Evolutionary conservation across 1,140 invertebrate genomes (phyloP).

Genomic region (Leptinotarsa defecta): DNA sequence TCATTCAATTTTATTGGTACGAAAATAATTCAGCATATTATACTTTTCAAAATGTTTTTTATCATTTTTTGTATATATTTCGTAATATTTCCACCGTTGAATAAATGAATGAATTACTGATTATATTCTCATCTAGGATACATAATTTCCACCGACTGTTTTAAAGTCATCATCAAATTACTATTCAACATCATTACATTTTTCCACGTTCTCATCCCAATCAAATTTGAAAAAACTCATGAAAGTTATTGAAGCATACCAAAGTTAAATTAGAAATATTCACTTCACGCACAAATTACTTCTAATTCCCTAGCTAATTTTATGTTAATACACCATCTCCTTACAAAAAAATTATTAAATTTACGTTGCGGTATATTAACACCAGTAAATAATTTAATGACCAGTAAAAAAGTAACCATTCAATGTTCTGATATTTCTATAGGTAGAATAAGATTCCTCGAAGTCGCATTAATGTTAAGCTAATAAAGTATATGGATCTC

Average conservation of each 20-base stretch:
- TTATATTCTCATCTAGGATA: no score
- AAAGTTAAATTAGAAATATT: conserved; percentile 1
- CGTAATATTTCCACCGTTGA: no score
- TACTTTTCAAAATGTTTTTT: no score
- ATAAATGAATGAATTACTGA: no score
- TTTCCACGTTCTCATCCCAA: conserved; percentile 5
- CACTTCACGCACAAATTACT: conserved; percentile 3
- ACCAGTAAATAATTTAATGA: conserved; percentile 7
- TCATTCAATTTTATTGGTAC: no score
- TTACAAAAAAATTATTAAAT: conserved; percentile 3
- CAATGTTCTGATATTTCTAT: conserved; percentile 1
- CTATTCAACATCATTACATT: background rate
- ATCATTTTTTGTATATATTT: no score
- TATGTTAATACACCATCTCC: conserved; percentile 7
- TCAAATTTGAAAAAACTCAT: background rate
- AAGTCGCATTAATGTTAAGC: conserved; percentile 41
- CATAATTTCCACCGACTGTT: no score
- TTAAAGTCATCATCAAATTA: background rate
- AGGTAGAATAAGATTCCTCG: conserved; percentile 32
- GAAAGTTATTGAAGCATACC: conserved; percentile 5
- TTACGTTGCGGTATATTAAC: background rate
- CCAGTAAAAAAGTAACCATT: background rate
- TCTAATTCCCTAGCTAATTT: conserved; percentile 4
- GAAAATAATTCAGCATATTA: no score
- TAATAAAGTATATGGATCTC: conserved; percentile 46